Evolutionary conservation across 2,888 invertebrate species (phyloP), one percentile per base, ranked within the genome.

Genomic region (Drosophila acutilabella): DNA sequence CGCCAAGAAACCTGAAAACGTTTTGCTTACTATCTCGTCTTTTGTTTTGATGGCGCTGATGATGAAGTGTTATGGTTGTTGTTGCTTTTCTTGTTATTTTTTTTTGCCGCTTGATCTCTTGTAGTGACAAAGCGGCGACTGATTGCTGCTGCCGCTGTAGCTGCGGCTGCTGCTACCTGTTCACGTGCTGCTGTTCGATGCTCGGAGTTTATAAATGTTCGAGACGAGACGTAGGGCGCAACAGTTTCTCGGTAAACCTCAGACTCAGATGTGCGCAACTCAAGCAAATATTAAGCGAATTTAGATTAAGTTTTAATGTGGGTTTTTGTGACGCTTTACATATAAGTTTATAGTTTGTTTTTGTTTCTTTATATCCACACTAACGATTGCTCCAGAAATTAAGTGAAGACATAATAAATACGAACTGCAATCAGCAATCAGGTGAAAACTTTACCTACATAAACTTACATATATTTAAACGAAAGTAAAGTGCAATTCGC

Each of bases 161-260:
- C 50, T 47, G 53, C 47, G 45, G 62, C 14, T 53, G 75, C 48
- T 70, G 80, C 72, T 81, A 86, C 77, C 89, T 76, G 89, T 88
- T 88, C 81, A 81, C 87, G 81, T 81, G 81, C 84, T 88, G 74
- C 79, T 36, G 52, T 11, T 60, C 54, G 33, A 23, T 18, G 50
- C 13, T 40, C 23, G 74, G 74, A 89, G 88, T 90, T 88, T 89
- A 88, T 88, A 88, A 88, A 90, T 78, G 78, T 74, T 69, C 53
- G 71, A 60, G 72, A 58, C 78, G 60, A 71, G 42, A 64, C 74
- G 73, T 73, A 81, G 84, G 79, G 89, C 79, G 73, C 68, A 73
- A 71, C 89, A 86, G 89, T 86, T 85, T 80, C 62, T 73, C 79
- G 76, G 71, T 74, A 72, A 78, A 71, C 73, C 76, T 76, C 74